Base-by-base conservation (phyloP, 2,797 vertebrate species). In the Hyperoplus lanceolatus region DNA sequence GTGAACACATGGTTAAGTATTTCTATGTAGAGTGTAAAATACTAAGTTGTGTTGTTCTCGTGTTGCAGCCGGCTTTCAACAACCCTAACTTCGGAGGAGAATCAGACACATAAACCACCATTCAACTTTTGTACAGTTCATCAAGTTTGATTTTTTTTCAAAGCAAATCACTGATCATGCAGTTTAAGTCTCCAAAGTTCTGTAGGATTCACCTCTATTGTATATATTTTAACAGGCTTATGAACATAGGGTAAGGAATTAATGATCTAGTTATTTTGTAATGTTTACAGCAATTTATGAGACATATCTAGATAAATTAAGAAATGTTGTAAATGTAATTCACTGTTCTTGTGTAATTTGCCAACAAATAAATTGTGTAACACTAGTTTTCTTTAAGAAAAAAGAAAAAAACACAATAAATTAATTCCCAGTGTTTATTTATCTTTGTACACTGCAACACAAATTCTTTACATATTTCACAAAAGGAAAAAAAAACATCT, bases 401-500 rank as follows among this genome's bases (percentile, higher is more conserved):
- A 91, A 90, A 50, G 80, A 81, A 48, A 38, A 66, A 71, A 74
- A 9, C 56, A 42, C 13, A 6, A 13, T 16, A 59, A 78, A 84
- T 72, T 85, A 2, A 82, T 90, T 86, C 90, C 89, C 87, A 92
- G 87, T 93, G 90, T 95, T 96, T 96, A 95, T 93, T 95, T 83
- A 92, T 89, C 82, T 88, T 90, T 94, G 87, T 86, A 95, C 92
- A 95, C 94, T 90, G 91, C 94, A 95, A 93, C 93, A 93, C 78
- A 93, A 92, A 83, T 80, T 91, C 92, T 92, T 93, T 89, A 95
- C 93, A 93, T 75, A 87, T 86, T 92, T 92, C 88, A 82, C 83
- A 93, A 81, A 87, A 86, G 51, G 42, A 66, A 77, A 84, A 85
- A 91, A 82, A 73, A 84, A 74, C 80, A 89, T 84, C 87, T 89